Evolutionary conservation across 1,140 invertebrate species (phyloP), one percentile per base, ranked within the genome.

Genomic region (Drosophila melanica): DNA sequence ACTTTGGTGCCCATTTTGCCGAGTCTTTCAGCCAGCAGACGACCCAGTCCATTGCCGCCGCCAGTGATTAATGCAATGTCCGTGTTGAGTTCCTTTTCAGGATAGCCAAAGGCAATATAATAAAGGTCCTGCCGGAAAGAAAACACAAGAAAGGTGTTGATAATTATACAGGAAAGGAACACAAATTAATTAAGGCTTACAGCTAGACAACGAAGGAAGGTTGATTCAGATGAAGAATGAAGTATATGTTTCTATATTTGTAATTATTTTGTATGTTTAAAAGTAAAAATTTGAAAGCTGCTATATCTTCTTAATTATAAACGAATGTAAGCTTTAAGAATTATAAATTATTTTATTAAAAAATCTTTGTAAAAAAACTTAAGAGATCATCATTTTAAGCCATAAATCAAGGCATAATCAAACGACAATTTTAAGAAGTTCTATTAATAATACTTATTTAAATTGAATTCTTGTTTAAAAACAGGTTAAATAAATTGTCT

Each of bases 11-110:
- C 96, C 39, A 97, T 94, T 79, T 95, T 93, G 0, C 96, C 96
- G 53, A 98, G 94, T 75, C 96, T 94, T 33, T 95, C 91, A 4
- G 97, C 96, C 66, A 98, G 93, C n/a, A 98, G 92, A 58, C 96
- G 94, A 8, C 98, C 98, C 27, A 99, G 94, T 39, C 98, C 98
- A 68, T 96, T 96, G 30, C 97, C 98, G 27, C 96, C 97, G 10
- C 98, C 98, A 1, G 98, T 98, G 42, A 99, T 94, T 16, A 99
- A 92, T 0, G 96, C 96, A 20, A 98, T 93, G 87, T 97, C 95
- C 14, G 95, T 95, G 44, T 93, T 93, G 18, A 98, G 81, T 63
- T 94, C 93, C 81, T 94, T 95, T 81, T 93, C 92, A 10, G 92
- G 92, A 33, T 92, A 85, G 37, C 94, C 94, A 54, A 93, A 91